A percentile compares a stretch with the other conserved stretches of the same genome.
phyloP scores from a whole-genome alignment of 2,113 vertebrate genomes.

The Clarias magur region DNA sequence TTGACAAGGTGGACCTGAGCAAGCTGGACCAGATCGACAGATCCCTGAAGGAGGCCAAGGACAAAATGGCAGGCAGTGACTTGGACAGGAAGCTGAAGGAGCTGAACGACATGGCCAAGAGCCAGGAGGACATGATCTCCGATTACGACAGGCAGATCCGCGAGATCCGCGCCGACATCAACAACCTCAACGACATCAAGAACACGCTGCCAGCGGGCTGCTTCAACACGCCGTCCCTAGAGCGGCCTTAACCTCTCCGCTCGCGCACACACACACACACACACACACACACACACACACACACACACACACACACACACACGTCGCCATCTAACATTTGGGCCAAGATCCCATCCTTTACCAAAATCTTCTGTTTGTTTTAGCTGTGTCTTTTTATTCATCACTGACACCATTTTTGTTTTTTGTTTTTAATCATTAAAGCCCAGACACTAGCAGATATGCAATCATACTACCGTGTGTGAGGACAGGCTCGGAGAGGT shows the following conservation, averaged over 20 bases:
- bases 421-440: slow-evolving; percentile 34
- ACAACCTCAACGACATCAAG: slow-evolving; percentile 94
- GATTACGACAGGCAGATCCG: slow-evolving; percentile 89
- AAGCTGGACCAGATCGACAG: slow-evolving; percentile 88
- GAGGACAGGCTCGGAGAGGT: slow-evolving; percentile 44
- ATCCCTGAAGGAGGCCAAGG: slow-evolving; percentile 84
- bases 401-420: slow-evolving; percentile 48
- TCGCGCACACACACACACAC: neutral
- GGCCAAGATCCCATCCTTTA: slow-evolving; percentile 75
- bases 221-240: slow-evolving; percentile 94
- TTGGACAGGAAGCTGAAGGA: slow-evolving; percentile 87
- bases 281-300: neutral
- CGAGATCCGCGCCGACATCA: slow-evolving; percentile 89
- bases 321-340: slow-evolving; percentile 41
- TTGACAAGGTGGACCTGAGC: slow-evolving; percentile 91
- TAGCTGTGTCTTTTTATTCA: slow-evolving; percentile 27
- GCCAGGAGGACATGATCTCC: slow-evolving; percentile 85
- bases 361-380: slow-evolving; percentile 64
- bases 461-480: slow-evolving; percentile 42
- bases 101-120: slow-evolving; percentile 82
- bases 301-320: neutral
- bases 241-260: slow-evolving; percentile 74
- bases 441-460: slow-evolving; percentile 45
- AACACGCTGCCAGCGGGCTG: slow-evolving; percentile 90
- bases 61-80: slow-evolving; percentile 82